Base-by-base conservation (phyloP, 2,113 vertebrate genomes). In the Coregonus clupeaformis region DNA sequence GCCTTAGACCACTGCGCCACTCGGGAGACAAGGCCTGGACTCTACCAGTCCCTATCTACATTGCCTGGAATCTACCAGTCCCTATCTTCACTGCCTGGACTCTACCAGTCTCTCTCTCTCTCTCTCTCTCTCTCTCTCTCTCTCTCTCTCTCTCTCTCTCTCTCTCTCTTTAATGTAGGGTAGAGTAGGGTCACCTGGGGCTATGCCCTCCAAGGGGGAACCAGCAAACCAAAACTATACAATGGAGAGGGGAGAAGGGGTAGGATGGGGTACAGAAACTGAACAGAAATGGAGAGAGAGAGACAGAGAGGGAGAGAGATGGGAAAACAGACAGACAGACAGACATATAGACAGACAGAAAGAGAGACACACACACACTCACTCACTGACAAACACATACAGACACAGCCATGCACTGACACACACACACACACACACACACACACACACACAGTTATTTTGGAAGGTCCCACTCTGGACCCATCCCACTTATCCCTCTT, bases 401-500 rank as follows among this genome's bases (percentile, higher is more conserved):
- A 64, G 59, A 76, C 57, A 63, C 71, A 71, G 24, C 78, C 73
- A 75, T 49, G 11, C 20, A 59, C 66, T 4, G 6, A 42, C 66
- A 73, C 71, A 45, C 32, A 29, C 60, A 45, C 71, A 73, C 59
- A 63, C 55, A 72, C 57, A 74, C 7, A 73, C 71, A 45, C 32
- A 29, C 60, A 45, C 71, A 73, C 59, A 63, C 55, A 72, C 57
- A 74, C 7, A 73, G 79, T 85, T 90, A 88, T 88, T 91, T 89
- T 77, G 77, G 85, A 77, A 86, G 85, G 83, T 86, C 80, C 80
- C 76, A 74, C 71, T 84, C 84, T 84, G 80, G 76, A 77, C 82
- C 82, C 79, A 81, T 87, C 77, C 78, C 1, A 60, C 78, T 87
- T 85, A 87, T 88, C 88, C 83, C 62, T 78, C 83, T 81, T 87